Conservation (phyloP, 2,113 vertebrate species). For the Phocoena phocoena region DNA sequence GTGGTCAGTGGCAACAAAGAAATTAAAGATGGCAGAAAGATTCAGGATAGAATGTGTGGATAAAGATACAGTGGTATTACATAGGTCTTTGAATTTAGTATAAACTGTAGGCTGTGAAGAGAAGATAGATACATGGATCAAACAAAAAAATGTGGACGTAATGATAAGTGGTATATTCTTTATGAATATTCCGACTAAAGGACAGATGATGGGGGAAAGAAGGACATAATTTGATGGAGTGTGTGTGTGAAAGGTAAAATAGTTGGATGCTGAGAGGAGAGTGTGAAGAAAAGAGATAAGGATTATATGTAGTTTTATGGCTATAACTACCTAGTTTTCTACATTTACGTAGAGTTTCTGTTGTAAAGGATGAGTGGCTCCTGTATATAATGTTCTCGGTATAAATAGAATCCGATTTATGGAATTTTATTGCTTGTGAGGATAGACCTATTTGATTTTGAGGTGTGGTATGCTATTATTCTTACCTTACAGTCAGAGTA, state of each 20-base stretch:
- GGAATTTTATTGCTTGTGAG: conserved; percentile 68
- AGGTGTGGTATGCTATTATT: conserved; percentile 65
- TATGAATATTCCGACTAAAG: conserved; percentile 41
- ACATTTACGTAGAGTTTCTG: conserved; percentile 59
- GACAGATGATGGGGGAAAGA: not conserved
- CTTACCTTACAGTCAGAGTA: conserved; percentile 61
- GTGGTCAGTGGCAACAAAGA: not conserved
- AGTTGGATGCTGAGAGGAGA: conserved; percentile 44
- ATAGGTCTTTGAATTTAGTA: not conserved
- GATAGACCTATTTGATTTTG: conserved; percentile 57
- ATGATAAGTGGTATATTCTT: not conserved
- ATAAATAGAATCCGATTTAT: conserved; percentile 54
- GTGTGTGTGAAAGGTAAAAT: not conserved
- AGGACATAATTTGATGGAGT: not conserved
- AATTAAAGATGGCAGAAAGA: conserved; percentile 45
- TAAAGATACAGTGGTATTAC: not conserved
- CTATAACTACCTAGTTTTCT: not conserved
- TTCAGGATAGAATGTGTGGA: not conserved
- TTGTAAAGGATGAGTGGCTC: conserved; percentile 43
- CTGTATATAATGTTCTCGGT: not conserved
- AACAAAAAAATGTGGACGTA: not conserved
- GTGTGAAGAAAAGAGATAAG: conserved; percentile 32
- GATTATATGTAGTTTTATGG: conserved; percentile 32
- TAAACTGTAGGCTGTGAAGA: not conserved
- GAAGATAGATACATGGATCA: not conserved